A percentile compares a stretch with the other conserved stretches of the same genome.
Evolutionary conservation across 2,888 invertebrate species (phyloP).

Genomic region (Eupithecia exiguata): DNA sequence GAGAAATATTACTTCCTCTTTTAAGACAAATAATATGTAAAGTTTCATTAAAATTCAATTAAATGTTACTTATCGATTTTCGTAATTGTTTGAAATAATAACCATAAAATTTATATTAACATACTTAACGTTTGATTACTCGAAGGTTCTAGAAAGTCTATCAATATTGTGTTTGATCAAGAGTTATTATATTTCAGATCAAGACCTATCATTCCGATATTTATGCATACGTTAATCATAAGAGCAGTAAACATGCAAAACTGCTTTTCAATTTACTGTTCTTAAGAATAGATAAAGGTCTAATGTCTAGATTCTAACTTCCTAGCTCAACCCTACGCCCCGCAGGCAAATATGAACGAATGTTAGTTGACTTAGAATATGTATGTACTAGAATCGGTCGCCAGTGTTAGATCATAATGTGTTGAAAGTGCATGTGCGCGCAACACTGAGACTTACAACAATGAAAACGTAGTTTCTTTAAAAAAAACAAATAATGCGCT

Average conservation of each 20-base stretch:
- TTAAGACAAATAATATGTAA: not conserved
- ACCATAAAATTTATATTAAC: not conserved
- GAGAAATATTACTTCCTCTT: not conserved
- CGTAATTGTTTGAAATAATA: not conserved
- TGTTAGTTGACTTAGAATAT: constrained; percentile 85
- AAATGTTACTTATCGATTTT: not conserved
- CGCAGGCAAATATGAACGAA: constrained; percentile 85
- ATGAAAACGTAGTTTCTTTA: constrained; percentile 67
- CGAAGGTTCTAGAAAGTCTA: constrained; percentile 27
- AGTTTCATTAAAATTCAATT: not conserved
- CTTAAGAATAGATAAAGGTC: constrained; percentile 38
- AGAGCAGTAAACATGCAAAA: constrained; percentile 23
- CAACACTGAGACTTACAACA: constrained; percentile 68
- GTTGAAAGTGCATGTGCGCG: constrained; percentile 82
- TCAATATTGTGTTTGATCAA: constrained; percentile 20
- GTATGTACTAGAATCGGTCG: constrained; percentile 83
- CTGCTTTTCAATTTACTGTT: constrained; percentile 30
- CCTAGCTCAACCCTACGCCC: constrained; percentile 79
- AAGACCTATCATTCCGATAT: constrained; percentile 28
- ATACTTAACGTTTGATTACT: constrained; percentile 1
- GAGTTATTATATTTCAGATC: constrained; percentile 24
- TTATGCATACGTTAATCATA: constrained; percentile 25
- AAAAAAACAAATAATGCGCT: constrained; percentile 51
- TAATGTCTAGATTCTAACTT: constrained; percentile 57
- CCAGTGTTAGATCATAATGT: constrained; percentile 85